Conservation (phyloP, 2,113 vertebrate species). For the Paracanthobrama guichenoti region DNA sequence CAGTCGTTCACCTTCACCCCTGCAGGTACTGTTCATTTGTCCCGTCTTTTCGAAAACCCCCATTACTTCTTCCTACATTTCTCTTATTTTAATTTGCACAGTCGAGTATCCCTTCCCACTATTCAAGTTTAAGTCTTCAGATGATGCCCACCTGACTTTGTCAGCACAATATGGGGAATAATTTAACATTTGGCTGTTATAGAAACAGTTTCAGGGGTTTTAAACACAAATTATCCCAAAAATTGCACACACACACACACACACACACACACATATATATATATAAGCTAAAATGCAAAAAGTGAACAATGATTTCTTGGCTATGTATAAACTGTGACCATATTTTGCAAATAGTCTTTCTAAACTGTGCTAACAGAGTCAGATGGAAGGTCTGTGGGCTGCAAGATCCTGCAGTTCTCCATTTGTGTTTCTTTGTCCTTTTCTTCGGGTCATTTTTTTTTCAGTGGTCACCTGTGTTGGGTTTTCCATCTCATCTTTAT, state of each 20-base stretch:
- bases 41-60: constrained; percentile 73
- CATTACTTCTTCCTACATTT: constrained; percentile 40
- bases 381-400: constrained; percentile 3
- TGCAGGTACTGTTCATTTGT: constrained; percentile 89
- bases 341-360: no score
- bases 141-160: not conserved
- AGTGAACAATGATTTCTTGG: not conserved
- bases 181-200: not conserved
- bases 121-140: not conserved
- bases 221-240: not conserved
- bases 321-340: not conserved
- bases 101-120: not conserved
- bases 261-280: no score
- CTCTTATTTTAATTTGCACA: constrained; percentile 10
- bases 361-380: not conserved
- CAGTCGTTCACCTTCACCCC: constrained; percentile 91
- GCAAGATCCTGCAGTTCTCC: not conserved
- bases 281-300: not conserved
- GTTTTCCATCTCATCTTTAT: constrained; percentile 20
- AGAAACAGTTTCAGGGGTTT: not conserved
- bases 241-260: no score
- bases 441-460: constrained; percentile 24
- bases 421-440: constrained; percentile 49
- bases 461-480: constrained; percentile 35
- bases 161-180: not conserved